phyloP scores from a whole-genome alignment of 2,888 invertebrate genomes.

The Pseudococcus jackbeardsleyi region DNA sequence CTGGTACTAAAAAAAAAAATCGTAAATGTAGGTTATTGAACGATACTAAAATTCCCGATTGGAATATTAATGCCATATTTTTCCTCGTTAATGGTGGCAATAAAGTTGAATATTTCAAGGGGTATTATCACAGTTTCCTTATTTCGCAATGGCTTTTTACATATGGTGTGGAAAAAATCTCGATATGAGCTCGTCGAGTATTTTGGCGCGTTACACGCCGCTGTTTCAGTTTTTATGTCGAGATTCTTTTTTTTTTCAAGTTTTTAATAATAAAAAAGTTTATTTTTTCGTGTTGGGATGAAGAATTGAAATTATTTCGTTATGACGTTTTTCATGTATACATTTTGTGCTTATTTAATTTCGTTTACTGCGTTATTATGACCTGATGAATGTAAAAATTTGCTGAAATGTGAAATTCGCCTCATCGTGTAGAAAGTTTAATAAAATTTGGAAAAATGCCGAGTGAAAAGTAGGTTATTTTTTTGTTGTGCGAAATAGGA shows the following conservation, averaged over 20 bases:
- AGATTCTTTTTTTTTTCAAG: neutral
- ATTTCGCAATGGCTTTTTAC: constrained; percentile 3
- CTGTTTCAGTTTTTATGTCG: constrained; percentile 10
- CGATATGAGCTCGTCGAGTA: neutral
- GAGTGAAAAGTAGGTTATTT: too few species aligned
- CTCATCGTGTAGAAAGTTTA: neutral
- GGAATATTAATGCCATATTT: constrained; percentile 24
- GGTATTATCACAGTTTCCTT: constrained; percentile 22
- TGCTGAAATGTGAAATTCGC: neutral
- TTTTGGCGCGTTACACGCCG: neutral
- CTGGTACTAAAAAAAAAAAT: too few species aligned
- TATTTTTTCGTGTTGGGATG: neutral
- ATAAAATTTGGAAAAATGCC: neutral
- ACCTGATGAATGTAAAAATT: constrained; percentile 1
- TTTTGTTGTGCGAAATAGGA: too few species aligned
- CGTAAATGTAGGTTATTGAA: constrained; percentile 5
- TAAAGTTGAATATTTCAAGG: constrained; percentile 20
- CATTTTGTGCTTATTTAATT: neutral
- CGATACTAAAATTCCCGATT: constrained; percentile 10
- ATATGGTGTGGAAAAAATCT: neutral
- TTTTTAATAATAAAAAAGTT: constrained; percentile 11
- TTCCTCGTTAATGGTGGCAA: neutral
- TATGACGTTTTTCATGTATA: neutral
- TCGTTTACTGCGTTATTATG: neutral
- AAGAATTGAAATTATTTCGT: constrained; percentile 10